Base-by-base conservation (phyloP, 1,140 invertebrate genomes). In the Hylaeus volcanicus region DNA sequence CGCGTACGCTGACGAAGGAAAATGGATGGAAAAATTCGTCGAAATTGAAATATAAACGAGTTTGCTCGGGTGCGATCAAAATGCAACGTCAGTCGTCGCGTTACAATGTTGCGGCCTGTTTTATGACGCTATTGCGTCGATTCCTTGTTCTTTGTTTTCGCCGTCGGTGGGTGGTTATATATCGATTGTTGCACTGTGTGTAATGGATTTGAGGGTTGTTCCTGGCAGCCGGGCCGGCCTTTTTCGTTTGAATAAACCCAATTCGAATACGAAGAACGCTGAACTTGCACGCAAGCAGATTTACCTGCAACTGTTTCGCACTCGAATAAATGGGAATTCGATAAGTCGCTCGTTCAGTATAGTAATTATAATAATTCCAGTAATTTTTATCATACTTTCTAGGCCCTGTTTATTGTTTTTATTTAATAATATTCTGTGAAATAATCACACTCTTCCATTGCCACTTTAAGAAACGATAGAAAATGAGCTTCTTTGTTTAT, bases 11-110 rank as follows among this genome's bases (percentile, higher is more conserved):
- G 48, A 45, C 56, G 74, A 48, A 2, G 1, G 41, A 14, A 3
- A n/a, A 48, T 74, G 15, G 60, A 45, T 48, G 65, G 64, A 68
- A 51, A 70, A 51, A 48, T 60, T 70, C 55, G 37, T 41, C 11
- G 41, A 43, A 55, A 77, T 77, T 70, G 74, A 77, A 77, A 77
- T 70, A 56, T 70, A 70, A 70, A 70, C 55, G 74, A 58, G 9
- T 39, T 56, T 3, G 37, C 15, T n/a, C 15, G 5, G 37, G 53
- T 39, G 26, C 37, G 68, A 72, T 79, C 58, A 37, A 56, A 79
- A 79, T 65, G 77, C 39, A 78, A 60, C 75, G 66, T 77, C 75
- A 61, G 37, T 77, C 43, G 65, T 61, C 56, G 43, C 2, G 75
- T 55, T 26, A 70, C 55, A 37, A 58, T 70, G 74, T 70, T 71